Evolutionary conservation across 2,113 vertebrate genomes (phyloP).

Genomic region (Barnardius zonarius): DNA sequence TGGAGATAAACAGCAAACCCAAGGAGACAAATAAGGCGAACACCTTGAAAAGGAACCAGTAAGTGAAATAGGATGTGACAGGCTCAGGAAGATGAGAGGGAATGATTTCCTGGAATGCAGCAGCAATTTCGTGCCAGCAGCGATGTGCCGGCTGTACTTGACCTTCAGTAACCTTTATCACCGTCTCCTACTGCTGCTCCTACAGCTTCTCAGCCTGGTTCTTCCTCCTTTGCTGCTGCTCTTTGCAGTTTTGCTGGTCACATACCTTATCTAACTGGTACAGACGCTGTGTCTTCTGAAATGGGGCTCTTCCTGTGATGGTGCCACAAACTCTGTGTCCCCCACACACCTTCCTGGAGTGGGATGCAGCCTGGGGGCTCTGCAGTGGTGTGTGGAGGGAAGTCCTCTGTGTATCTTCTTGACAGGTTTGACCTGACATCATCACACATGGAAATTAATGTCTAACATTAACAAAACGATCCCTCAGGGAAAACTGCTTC

Average conservation of each 20-base stretch:
- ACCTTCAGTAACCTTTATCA: conserved; percentile 65
- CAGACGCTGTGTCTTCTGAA: neutral
- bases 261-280: neutral
- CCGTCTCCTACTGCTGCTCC: neutral
- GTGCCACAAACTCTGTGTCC: neutral
- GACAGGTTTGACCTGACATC: neutral
- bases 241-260: neutral
- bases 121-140: conserved; percentile 61
- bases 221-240: neutral
- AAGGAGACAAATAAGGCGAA: conserved; percentile 54
- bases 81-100: conserved; percentile 57
- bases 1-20: conserved; percentile 65
- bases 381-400: fast-evolving
- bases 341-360: neutral
- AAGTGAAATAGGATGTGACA: conserved; percentile 61
- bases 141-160: conserved; percentile 37
- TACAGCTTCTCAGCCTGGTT: conserved; percentile 12
- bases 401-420: neutral
- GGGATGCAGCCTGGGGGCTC: neutral
- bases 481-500: neutral
- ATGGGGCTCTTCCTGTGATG: neutral
- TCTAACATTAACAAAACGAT: neutral
- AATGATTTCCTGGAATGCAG: conserved; percentile 65
- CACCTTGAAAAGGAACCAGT: conserved; percentile 58
- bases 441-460: neutral